phyloP scores from a whole-genome alignment of 2,797 vertebrate genomes.

The Rhadinocentrus ornatus region DNA sequence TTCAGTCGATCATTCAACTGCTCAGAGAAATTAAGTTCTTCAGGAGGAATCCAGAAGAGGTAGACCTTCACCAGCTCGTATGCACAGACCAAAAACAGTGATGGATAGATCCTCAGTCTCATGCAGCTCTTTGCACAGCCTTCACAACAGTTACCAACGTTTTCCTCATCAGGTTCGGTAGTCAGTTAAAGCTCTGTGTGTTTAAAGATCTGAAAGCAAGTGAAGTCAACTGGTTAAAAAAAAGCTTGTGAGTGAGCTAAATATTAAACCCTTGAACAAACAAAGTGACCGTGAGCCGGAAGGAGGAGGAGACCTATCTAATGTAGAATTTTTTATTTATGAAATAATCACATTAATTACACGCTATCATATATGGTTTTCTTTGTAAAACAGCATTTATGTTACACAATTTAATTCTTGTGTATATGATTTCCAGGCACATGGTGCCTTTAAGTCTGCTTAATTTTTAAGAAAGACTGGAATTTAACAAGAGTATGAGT shows the following conservation, averaged over 20 bases:
- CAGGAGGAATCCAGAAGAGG: background rate
- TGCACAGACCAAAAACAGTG: background rate
- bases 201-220: conserved; percentile 46
- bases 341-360: background rate
- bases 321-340: background rate
- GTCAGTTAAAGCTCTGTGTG: conserved; percentile 25
- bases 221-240: conserved; percentile 26
- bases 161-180: conserved; percentile 1
- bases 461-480: background rate
- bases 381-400: background rate
- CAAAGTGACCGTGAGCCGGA: conserved; percentile 44
- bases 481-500: background rate
- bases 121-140: background rate
- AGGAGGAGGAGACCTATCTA: conserved; percentile 25
- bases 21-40: background rate
- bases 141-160: background rate
- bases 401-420: background rate
- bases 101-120: background rate
- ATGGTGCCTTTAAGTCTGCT: background rate
- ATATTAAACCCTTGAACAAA: conserved; percentile 77
- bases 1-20: background rate
- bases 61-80: background rate
- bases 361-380: background rate
- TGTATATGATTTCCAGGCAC: background rate
- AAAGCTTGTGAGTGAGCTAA: conserved; percentile 58